A percentile compares a stretch with the other conserved stretches of the same genome.
Evolutionary conservation across 2,888 invertebrate genomes (phyloP).

Genomic region (Eilema sororculum): DNA sequence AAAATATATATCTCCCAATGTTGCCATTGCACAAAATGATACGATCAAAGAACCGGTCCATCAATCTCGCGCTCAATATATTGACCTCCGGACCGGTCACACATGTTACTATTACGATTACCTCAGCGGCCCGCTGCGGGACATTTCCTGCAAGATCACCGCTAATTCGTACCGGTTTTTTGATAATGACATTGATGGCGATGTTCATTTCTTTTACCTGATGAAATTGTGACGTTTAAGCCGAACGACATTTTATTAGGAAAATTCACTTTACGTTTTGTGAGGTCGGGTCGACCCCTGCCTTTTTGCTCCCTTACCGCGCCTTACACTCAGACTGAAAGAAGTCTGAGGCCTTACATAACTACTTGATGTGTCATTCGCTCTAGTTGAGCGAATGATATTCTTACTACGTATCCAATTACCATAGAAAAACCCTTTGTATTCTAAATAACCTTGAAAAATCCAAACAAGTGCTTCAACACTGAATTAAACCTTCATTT

Average conservation of each 20-base stretch:
- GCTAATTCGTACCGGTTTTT: slow-evolving; percentile 19
- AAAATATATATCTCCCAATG: not conserved
- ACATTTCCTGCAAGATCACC: slow-evolving; percentile 36
- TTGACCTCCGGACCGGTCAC: slow-evolving; percentile 43
- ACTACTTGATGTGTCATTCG: not conserved
- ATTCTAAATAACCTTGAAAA: not conserved
- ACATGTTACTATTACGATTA: slow-evolving; percentile 40
- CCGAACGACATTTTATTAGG: no score
- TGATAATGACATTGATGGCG: not conserved
- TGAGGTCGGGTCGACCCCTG: no score
- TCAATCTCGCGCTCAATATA: slow-evolving; percentile 18
- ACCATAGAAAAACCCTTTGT: not conserved
- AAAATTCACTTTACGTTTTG: no score
- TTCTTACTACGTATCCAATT: not conserved
- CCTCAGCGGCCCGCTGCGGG: slow-evolving; percentile 24
- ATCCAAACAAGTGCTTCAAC: not conserved
- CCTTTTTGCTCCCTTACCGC: not conserved
- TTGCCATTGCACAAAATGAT: slow-evolving; percentile 5
- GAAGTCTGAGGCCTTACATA: no score
- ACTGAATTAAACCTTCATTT: not conserved
- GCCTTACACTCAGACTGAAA: no score
- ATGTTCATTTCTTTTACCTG: not conserved
- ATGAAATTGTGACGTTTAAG: not conserved
- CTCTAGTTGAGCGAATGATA: no score
- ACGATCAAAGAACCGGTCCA: slow-evolving; percentile 3